Evolutionary conservation across 2,113 vertebrate genomes (phyloP).

Genomic region (Otis tarda): DNA sequence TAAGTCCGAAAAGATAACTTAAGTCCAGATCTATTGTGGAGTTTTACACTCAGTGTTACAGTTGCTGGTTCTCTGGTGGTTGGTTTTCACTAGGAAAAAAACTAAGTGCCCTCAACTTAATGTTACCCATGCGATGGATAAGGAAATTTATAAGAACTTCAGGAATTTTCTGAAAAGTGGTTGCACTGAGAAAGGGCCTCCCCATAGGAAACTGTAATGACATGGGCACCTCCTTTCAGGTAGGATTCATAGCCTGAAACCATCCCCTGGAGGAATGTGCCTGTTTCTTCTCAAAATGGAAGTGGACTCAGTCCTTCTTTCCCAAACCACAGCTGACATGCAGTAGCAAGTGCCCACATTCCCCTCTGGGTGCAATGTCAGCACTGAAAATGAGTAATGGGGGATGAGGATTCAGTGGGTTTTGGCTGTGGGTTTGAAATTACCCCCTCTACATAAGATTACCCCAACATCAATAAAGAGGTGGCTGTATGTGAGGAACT

Average conservation of each 20-base stretch:
- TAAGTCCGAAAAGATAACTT: background rate
- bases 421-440: background rate
- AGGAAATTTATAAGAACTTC: background rate
- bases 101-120: background rate
- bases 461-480: background rate
- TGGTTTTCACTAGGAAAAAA: background rate
- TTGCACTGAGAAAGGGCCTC: background rate
- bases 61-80: accelerated
- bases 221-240: background rate
- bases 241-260: background rate
- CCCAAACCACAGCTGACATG: background rate
- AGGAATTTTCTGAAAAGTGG: background rate
- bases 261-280: background rate
- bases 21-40: background rate
- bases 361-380: background rate
- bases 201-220: background rate
- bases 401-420: background rate
- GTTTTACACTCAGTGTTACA: background rate
- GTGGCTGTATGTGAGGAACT: background rate
- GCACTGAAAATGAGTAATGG: background rate
- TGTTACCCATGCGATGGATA: background rate
- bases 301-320: background rate
- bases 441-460: background rate
- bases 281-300: background rate
- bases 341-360: background rate